A percentile compares a stretch with the other conserved stretches of the same genome.
These are phyloP conservation scores for Halictus rubicundus DNA, from an alignment of 1,140 invertebrate genomes.

Conservation along the genomic window DNA sequence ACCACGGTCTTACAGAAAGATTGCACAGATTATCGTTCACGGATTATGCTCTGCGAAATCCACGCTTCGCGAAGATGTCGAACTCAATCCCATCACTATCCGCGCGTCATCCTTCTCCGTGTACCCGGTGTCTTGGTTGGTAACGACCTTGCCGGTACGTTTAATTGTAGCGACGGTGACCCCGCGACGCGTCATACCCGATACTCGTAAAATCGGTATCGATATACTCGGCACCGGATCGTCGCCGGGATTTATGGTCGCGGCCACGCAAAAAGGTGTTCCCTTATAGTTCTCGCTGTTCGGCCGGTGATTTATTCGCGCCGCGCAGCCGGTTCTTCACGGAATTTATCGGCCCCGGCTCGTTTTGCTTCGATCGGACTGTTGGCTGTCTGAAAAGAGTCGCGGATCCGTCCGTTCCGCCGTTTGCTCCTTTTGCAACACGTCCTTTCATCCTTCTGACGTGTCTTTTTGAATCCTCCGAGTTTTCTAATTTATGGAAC, in stretches of 20 bases:
- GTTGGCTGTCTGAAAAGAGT: conserved; percentile 20
- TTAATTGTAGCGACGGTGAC: conserved; percentile 33
- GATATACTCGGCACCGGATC: conserved; percentile 2
- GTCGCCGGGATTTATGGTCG: conserved; percentile 25
- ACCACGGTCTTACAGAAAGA: too few species aligned
- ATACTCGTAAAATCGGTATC: conserved; percentile 29
- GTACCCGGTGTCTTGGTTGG: conserved; percentile 40
- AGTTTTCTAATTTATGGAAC: background rate
- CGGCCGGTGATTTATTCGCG: conserved; percentile 36
- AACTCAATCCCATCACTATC: background rate
- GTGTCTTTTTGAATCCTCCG: background rate
- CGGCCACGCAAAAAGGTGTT: conserved; percentile 30
- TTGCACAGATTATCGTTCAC: too few species aligned
- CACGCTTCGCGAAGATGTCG: background rate
- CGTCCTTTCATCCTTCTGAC: background rate
- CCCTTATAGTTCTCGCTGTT: conserved; percentile 25
- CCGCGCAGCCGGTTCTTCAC: conserved; percentile 24
- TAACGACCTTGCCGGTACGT: conserved; percentile 49
- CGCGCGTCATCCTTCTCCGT: conserved; percentile 42
- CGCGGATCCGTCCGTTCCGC: background rate
- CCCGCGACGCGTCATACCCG: conserved; percentile 21
- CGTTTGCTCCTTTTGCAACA: background rate
- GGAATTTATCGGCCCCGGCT: conserved; percentile 32
- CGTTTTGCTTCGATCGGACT: conserved; percentile 10
- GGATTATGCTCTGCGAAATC: too few species aligned